Base-by-base conservation (phyloP, 2,797 vertebrate species). In the Monodelphis domestica region DNA sequence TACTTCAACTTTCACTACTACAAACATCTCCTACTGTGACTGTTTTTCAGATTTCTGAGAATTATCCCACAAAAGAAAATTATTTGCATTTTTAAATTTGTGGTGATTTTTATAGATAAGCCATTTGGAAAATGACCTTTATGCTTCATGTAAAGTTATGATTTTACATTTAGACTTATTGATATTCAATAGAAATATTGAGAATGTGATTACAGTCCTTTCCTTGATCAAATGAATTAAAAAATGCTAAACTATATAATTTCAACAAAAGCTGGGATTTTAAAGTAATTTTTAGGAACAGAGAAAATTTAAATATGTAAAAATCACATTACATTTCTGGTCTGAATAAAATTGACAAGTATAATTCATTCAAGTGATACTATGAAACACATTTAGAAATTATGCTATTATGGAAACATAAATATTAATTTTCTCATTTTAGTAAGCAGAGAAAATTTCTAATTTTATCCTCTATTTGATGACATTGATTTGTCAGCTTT, bases 321-420 rank as follows among this genome's bases (percentile, higher is more conserved):
- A 87, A 95, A 90, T 92, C 50, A 56, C 15, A n/a, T 92, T 56
- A 51, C 33, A n/a, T 90, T 88, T 63, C 70, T 70, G 24, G 21
- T 38, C 24, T 26, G 50, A 24, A 90, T 15, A 87, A 91, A 90
- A 91, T 52, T 90, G 24, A 54, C 29, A 90, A 88, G 21, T 53
- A 54, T 51, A 90, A 53, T 90, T 88, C 29, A 88, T 56, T 88
- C n/a, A 88, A 88, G 5, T 78, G 87, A 26, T 50, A 52, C 17
- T 38, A 78, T 50, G 12, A 92, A 92, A 52, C 33, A 53, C 87
- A 30, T 10, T 88, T 88, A 29, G 52, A 88, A 88, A 56, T 14
- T 91, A 12, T 95, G 10, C n/a, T 50, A 78, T 95, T 88, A 94
- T 91, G 50, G 55, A 89, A 91, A 51, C 55, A 54, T 88, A 91